These are phyloP conservation scores for Tor tambroides DNA, from an alignment of 2,113 vertebrate species.

Conservation along the genomic window DNA sequence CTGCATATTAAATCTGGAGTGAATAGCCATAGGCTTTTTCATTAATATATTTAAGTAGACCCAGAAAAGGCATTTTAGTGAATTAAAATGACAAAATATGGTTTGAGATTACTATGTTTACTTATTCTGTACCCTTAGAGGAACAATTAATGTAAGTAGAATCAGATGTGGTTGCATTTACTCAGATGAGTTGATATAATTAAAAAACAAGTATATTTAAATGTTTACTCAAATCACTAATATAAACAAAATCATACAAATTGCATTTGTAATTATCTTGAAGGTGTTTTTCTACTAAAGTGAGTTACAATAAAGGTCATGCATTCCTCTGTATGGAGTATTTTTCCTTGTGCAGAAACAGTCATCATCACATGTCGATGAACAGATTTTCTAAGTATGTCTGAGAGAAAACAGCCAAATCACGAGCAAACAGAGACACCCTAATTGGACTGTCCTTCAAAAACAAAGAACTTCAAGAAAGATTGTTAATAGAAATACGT, in stretches of 20 bases:
- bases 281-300: not conserved
- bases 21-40: not conserved
- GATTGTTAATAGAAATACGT: constrained; percentile 18
- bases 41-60: not conserved
- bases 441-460: constrained; percentile 18
- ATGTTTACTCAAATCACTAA: not conserved
- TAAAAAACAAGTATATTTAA: not conserved
- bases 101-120: not conserved
- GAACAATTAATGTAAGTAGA: not conserved
- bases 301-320: too few relatives aligned
- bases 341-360: too few relatives aligned
- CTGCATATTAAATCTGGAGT: not conserved
- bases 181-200: too few relatives aligned
- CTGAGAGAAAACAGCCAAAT: not conserved
- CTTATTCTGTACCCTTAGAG: not conserved
- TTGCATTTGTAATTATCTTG: not conserved
- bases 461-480: not conserved
- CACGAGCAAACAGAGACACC: not conserved
- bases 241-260: not conserved
- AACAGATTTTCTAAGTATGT: too few relatives aligned
- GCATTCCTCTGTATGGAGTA: not conserved
- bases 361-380: too few relatives aligned
- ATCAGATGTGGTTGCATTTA: not conserved
- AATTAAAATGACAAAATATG: not conserved
- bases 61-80: not conserved